Evolutionary conservation across 2,113 vertebrate genomes (phyloP), one percentile per base, ranked within the genome.

Genomic region (Saguinus imperator): DNA sequence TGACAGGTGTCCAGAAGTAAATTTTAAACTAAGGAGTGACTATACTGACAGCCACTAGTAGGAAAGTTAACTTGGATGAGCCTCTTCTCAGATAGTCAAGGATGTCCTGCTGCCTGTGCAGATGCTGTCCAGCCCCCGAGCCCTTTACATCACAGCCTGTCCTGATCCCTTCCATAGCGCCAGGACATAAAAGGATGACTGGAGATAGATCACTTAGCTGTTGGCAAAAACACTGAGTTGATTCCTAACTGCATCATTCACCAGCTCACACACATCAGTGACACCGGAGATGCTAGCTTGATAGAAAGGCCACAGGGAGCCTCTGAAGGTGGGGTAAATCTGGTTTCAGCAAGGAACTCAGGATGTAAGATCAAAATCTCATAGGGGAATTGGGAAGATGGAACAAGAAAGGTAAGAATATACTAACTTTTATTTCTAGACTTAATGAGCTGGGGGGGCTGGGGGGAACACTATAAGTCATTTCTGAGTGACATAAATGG

Each of bases 351-450:
- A 92, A 96, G 94, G 64, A 97, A 94, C 52, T 85, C 94, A 96
- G 90, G 92, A 97, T 87, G 87, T 97, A 96, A 97, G 52, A 96
- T n/a, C 37, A 48, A 94, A 73, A 76, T 94, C 97, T 97, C 97
- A 57, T 6, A 96, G 96, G 87, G 80, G 85, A 87, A 92, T 23
- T 90, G 94, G 75, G 87, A 97, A 97, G 96, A 92, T 72, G 84
- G 94, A 94, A 94, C n/a, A 72, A 90, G 93, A 92, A 96, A 94
- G 95, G 94, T 94, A 94, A 97, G 96, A 87, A 72, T 66, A 87
- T 29, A 82, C 94, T 95, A 82, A 89, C 73, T 89, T 97, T 96
- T 83, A 66, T 93, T 92, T 97, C 94, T 96, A 94, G 84, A 87
- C 40, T 86, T 77, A 95, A 95, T 92, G 96, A 97, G 48, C 64